Base-by-base conservation (phyloP, 1,140 invertebrate species). In the Drosophila tropicalis region DNA sequence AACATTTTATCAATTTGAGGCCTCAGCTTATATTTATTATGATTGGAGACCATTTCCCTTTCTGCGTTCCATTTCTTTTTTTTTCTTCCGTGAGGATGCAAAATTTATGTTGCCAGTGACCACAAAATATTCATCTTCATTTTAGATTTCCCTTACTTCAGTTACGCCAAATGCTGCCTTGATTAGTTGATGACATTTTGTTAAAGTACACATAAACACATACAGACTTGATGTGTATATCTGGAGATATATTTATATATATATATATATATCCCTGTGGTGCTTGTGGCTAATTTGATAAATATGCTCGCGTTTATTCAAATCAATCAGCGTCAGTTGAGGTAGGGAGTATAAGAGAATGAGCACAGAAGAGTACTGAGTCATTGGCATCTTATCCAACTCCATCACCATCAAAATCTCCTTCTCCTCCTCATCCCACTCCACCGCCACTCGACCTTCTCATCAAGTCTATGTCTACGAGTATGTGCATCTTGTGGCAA, bases 301-400 rank as follows among this genome's bases (percentile, higher is more conserved):
- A 89, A 89, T 89, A 89, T 81, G 84, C 77, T 65, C 84, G 84
- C 84, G 77, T 89, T 89, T 89, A 89, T 89, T 89, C 84, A 89
- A 89, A 89, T 89, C 84, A 89, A 89, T 89, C 84, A 89, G 84
- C 85, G 84, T 89, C 84, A 84, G 77, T 57, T 60, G 70, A 55
- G 70, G 68, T 58, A 56, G 47, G 47, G 36, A 29, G 34, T 29
- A 36, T 36, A 36, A 36, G 7, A 36, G 34, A 34, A 36, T 36
- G 34, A 12, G 34, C 9, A 36, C 9, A 36, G 1, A 36, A 9
- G 47, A 22, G 32, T 10, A 63, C 36, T 70, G 25, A 54, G 64
- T 54, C 44, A 41, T 29, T 29, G 29, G 29, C 72, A 63, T 63
- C 60, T 64, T 70, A 66, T 70, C 19, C 36, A 61, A 3, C 36